Conservation (phyloP, 2,113 vertebrate genomes). For the Todiramphus saurophagus region DNA sequence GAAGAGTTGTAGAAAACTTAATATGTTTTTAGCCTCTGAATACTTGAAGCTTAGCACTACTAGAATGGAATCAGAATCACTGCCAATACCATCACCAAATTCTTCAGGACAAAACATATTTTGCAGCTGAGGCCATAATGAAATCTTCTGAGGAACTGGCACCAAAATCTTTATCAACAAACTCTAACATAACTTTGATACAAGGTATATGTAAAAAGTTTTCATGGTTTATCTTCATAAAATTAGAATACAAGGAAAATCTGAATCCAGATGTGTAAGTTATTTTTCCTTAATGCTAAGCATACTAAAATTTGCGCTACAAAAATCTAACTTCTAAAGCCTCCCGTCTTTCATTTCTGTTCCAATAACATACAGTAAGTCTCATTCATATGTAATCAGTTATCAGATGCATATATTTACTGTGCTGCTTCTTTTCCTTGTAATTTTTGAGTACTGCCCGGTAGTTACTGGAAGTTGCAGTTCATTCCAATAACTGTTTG, state of each 20-base stretch:
- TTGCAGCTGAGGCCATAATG: neutral
- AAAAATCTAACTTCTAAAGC: neutral
- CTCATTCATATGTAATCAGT: neutral
- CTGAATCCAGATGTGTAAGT: neutral
- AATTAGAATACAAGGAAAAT: neutral
- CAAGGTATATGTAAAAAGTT: rapidly evolving
- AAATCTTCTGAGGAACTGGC: neutral
- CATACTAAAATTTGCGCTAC: neutral
- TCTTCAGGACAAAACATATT: neutral
- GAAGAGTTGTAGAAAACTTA: neutral
- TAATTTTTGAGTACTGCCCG: neutral
- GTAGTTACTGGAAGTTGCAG: neutral
- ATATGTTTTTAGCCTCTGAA: neutral
- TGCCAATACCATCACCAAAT: neutral
- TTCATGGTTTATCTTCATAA: neutral
- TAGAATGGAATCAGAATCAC: neutral
- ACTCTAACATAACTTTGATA: neutral
- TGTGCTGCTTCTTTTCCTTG: neutral
- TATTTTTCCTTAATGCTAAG: neutral
- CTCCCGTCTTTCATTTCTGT: neutral
- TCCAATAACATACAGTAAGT: neutral
- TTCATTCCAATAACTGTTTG: neutral
- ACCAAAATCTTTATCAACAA: neutral
- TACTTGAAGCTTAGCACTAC: neutral
- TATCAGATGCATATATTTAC: neutral